Evolutionary conservation across 2,888 invertebrate genomes (phyloP).

Genomic region (Euclidia mi): DNA sequence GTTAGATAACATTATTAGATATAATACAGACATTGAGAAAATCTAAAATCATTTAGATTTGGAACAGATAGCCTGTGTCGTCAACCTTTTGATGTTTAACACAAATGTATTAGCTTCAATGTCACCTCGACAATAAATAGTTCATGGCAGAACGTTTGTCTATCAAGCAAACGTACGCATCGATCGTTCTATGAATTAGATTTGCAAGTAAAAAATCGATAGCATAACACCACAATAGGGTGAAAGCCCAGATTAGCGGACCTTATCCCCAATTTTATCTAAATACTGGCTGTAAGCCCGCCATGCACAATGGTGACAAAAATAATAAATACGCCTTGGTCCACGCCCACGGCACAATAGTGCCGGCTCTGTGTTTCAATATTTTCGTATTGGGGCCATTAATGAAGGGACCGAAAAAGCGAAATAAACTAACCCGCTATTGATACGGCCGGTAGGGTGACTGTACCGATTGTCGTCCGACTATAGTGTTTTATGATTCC

Average conservation of each 20-base stretch:
- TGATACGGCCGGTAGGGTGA: constrained; percentile 67
- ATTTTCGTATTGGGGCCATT: constrained; percentile 83
- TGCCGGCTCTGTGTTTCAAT: constrained; percentile 72
- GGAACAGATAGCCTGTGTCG: no score
- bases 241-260: constrained; percentile 82
- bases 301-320: constrained; percentile 86
- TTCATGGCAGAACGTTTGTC: no score
- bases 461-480: constrained; percentile 33
- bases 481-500: constrained; percentile 51
- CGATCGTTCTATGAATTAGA: not conserved
- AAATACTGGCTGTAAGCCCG: constrained; percentile 87
- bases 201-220: constrained; percentile 75
- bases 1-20: no score
- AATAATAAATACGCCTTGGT: constrained; percentile 86
- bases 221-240: constrained; percentile 65
- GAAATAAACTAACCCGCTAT: constrained; percentile 80
- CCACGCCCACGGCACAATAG: constrained; percentile 77
- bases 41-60: no score
- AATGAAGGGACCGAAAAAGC: constrained; percentile 77
- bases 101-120: no score
- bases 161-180: not conserved
- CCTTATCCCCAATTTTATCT: constrained; percentile 90
- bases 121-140: no score
- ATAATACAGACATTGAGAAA: no score
- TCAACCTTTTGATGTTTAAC: no score